Base-by-base conservation (phyloP, 2,888 invertebrate genomes). In the Trimorus sp. region DNA sequence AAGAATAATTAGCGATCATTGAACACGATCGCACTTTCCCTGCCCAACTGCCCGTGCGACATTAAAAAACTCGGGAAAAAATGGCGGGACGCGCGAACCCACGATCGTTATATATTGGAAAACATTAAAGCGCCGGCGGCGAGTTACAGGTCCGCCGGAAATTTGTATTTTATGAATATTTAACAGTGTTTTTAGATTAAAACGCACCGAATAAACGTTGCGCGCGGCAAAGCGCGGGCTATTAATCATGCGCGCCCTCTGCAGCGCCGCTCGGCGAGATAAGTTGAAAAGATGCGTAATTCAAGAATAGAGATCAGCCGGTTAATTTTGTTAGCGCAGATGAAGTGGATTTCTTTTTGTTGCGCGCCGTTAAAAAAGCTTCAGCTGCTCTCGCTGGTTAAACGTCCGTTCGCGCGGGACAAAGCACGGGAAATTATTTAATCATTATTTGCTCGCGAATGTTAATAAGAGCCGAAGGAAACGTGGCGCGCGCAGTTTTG, bases 51-150 rank as follows among this genome's bases (percentile, higher is more conserved):
- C 38, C 7, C 37, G 59, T n/a, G 59, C 42, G 51, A 49, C 65
- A 65, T 71, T 69, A 51, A 65, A 71, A 69, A 77, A 62, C 53
- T 66, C 36, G 54, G 26, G 66, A 15, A 59, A 78, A 78, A 66
- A 65, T 63, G 49, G 63, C 7, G 42, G 58, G 70, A 65, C 54
- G 53, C 45, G 49, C 53, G 15, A 56, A 37, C 38, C 36, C 56
- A 49, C 51, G 56, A 58, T 78, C 78, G 65, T 78, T 71, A 71
- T 60, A 38, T 71, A 78, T 78, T 78, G 62, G 66, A 65, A 77
- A 63, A 77, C 70, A 70, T 65, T 77, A 51, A 77, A 69, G 36
- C 42, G 26, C 38, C 42, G 9, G 15, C 36, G 45, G 49, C 40
- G 14, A 49, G 58, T 60, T 60, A 51, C 38, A 53, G 7, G 59